phyloP scores from a whole-genome alignment of 2,113 vertebrate species.

The Garra rufa region DNA sequence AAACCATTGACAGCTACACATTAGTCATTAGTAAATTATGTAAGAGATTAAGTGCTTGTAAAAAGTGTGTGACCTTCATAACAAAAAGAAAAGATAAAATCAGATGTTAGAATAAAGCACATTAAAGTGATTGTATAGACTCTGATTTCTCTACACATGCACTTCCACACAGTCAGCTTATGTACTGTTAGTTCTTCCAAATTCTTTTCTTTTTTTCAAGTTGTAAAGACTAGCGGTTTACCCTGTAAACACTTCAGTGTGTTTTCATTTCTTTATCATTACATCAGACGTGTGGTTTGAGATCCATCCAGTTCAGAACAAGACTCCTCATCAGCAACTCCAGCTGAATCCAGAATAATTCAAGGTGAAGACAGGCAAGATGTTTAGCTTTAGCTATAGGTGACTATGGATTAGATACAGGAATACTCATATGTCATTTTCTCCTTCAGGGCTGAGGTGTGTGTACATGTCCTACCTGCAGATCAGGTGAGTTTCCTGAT shows the following conservation, averaged over 20 bases:
- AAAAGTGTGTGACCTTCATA: neutral
- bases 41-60: no score
- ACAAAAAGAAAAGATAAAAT: neutral
- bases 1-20: no score
- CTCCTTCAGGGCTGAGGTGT: slow-evolving; percentile 21
- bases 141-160: neutral
- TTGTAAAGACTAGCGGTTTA: slow-evolving; percentile 7
- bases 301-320: neutral
- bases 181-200: neutral
- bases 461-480: slow-evolving; percentile 19
- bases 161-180: neutral
- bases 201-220: neutral
- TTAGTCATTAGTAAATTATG: no score
- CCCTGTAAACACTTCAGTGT: slow-evolving; percentile 32
- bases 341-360: slow-evolving; percentile 9
- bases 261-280: slow-evolving; percentile 21
- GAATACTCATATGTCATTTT: neutral
- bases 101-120: neutral
- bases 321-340: neutral
- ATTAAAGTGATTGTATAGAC: neutral
- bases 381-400: slow-evolving; percentile 8
- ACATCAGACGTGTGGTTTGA: slow-evolving; percentile 42
- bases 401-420: neutral
- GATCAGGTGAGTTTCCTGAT: slow-evolving; percentile 35
- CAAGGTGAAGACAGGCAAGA: neutral